A percentile compares a stretch with the other conserved stretches of the same genome.
These are phyloP conservation scores for Spilogale gracilis DNA, from an alignment of 2,113 vertebrate species.

Conservation along the genomic window DNA sequence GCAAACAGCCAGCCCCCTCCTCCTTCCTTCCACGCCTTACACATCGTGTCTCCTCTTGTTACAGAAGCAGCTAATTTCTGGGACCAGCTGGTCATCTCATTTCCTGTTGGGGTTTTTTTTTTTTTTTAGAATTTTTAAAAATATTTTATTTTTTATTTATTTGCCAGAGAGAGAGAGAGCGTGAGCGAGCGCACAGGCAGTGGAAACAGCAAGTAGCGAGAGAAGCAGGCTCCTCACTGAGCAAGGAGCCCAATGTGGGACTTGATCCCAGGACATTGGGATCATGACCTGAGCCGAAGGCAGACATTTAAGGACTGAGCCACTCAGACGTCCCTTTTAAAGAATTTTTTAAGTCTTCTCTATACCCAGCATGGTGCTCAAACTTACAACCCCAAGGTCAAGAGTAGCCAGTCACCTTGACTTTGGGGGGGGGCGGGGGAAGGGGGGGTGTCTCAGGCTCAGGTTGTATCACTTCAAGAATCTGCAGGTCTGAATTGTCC, in stretches of 20 bases:
- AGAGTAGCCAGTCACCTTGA: too few relatives aligned
- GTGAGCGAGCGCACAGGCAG: too few relatives aligned
- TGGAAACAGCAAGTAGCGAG: too few relatives aligned
- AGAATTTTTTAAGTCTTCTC: background rate
- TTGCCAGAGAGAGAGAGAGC: too few relatives aligned
- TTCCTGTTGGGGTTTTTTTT: background rate
- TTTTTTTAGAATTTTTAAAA: background rate
- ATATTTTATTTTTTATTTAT: too few relatives aligned
- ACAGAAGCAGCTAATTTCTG: background rate
- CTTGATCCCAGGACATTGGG: too few relatives aligned
- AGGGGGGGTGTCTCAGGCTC: background rate
- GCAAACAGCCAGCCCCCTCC: background rate
- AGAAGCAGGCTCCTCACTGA: too few relatives aligned
- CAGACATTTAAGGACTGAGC: too few relatives aligned
- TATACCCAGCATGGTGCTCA: background rate
- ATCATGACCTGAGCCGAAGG: too few relatives aligned
- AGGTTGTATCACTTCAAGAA: background rate
- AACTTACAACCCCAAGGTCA: background rate
- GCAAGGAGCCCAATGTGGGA: too few relatives aligned
- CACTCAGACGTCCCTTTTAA: too few relatives aligned
- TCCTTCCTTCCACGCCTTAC: rapidly evolving
- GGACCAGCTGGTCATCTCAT: background rate
- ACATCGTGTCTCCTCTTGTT: background rate
- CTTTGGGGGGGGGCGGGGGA: too few relatives aligned
- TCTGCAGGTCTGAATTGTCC: background rate